Conservation (phyloP, 2,888 invertebrate genomes). For the Drosophila neonasuta region DNA sequence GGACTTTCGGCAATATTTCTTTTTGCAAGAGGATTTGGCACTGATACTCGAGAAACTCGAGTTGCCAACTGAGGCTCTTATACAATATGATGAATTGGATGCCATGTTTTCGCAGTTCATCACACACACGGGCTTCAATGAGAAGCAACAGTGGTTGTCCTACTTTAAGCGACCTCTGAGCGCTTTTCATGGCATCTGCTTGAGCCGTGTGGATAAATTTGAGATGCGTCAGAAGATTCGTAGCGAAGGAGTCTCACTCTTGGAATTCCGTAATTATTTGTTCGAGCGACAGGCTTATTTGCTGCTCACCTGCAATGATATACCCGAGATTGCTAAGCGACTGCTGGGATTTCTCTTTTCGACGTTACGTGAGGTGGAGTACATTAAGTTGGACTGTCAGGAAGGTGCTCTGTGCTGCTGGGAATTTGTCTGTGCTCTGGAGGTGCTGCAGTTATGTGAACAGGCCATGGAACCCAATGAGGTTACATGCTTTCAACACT, state of each 20-base stretch:
- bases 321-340: slow-evolving; percentile 90
- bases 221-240: slow-evolving; percentile 82
- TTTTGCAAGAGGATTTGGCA: slow-evolving; percentile 96
- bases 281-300: slow-evolving; percentile 96
- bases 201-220: slow-evolving; percentile 85
- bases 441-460: slow-evolving; percentile 92
- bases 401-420: slow-evolving; percentile 95
- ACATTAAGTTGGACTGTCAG: slow-evolving; percentile 90
- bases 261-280: slow-evolving; percentile 96
- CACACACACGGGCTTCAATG: slow-evolving; percentile 94
- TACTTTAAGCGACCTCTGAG: slow-evolving; percentile 91
- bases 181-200: slow-evolving; percentile 91
- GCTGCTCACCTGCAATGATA: slow-evolving; percentile 83
- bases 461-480: slow-evolving; percentile 86
- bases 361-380: slow-evolving; percentile 91
- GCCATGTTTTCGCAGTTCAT: slow-evolving; percentile 98
- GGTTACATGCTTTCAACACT: slow-evolving; percentile 90
- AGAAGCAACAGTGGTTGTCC: slow-evolving; percentile 92
- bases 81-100: slow-evolving; percentile 98
- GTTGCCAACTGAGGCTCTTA: slow-evolving; percentile 95
- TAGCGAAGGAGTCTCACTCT: slow-evolving; percentile 85
- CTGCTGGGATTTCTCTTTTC: slow-evolving; percentile 95
- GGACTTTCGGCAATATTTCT: slow-evolving; percentile 97
- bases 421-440: slow-evolving; percentile 95
- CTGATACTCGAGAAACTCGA: slow-evolving; percentile 97